Evolutionary conservation across 2,797 vertebrate species (phyloP).

Genomic region (Falco novaeseelandiae): DNA sequence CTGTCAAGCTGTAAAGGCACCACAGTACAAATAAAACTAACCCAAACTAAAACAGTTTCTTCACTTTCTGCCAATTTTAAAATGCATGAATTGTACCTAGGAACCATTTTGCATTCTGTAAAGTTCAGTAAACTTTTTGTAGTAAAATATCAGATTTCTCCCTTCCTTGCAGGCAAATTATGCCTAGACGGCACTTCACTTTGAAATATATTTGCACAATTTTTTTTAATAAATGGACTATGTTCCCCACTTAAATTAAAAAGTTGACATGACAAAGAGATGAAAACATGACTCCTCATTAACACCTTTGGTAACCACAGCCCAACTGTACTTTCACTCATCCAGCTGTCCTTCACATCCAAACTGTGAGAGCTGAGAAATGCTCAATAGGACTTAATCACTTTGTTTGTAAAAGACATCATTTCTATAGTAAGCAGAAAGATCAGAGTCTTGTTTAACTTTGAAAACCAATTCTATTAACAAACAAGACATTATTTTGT

Average conservation of each 20-base stretch:
- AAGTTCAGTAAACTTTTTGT: neutral
- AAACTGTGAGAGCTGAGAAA: neutral
- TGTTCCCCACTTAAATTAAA: neutral
- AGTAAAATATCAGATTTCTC: neutral
- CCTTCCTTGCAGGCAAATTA: neutral
- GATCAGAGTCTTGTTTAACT: constrained; percentile 11
- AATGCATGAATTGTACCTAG: neutral
- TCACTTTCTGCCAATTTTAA: neutral
- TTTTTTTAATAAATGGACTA: neutral
- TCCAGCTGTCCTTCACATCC: neutral
- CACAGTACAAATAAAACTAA: neutral
- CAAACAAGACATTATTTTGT: neutral
- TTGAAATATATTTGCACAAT: neutral
- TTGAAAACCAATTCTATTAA: constrained; percentile 10
- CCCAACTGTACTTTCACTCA: neutral
- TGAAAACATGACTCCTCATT: constrained; percentile 12
- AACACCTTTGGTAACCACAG: neutral
- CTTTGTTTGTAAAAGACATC: neutral
- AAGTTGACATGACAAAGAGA: neutral
- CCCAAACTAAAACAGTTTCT: neutral
- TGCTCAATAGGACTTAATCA: neutral
- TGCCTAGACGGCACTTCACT: neutral
- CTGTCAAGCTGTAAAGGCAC: neutral
- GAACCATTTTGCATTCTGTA: neutral
- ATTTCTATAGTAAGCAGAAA: neutral